Evolutionary conservation across 2,888 invertebrate genomes (phyloP), one percentile per base, ranked within the genome.

Genomic region (Myopa testacea): DNA sequence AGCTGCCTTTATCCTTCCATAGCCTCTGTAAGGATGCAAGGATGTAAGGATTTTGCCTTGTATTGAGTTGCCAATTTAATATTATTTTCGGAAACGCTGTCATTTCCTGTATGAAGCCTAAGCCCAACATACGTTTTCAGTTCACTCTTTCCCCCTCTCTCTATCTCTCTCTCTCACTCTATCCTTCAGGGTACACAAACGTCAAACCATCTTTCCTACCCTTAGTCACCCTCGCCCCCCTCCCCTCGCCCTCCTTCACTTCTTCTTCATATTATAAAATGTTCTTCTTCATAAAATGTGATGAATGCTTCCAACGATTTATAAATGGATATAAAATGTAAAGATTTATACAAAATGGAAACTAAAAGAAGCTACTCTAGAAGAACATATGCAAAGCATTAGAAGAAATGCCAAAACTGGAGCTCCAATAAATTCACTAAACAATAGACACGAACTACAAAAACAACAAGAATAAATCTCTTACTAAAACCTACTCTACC

Each of bases 31-130:
- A n/a, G 1, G 40, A 45, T 45, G 19, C 26, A 34, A 62, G 45
- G 34, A 45, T 62, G 73, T 34, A 19, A 45, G 45, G 69, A 26
- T 45, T 70, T 1, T 3, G 26, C 55, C 70, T 70, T 50, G 19
- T 62, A 73, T 73, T 45, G 73, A 62, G 73, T 60, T 45, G 45
- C 2, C 73, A 73, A 73, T 62, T 73, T 62, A 40, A 40, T 60
- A 62, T 73, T 62, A 73, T 60, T 73, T 34, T 73, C 19, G 72
- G 62, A 72, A 72, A 62, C 72, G 45, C 38, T 62, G 72, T 72
- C 60, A 72, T 62, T 45, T 52, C 70, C 70, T 34, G 52, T 34
- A 26, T 55, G 50, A 52, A 34, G 8, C 50, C 19, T 19, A 69
- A 69, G 12, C 69, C 3, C 10, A 45, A 68, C 4, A 68, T 26